Evolutionary conservation across 1,140 invertebrate genomes (phyloP).

Genomic region (Sarcophaga peregrina): DNA sequence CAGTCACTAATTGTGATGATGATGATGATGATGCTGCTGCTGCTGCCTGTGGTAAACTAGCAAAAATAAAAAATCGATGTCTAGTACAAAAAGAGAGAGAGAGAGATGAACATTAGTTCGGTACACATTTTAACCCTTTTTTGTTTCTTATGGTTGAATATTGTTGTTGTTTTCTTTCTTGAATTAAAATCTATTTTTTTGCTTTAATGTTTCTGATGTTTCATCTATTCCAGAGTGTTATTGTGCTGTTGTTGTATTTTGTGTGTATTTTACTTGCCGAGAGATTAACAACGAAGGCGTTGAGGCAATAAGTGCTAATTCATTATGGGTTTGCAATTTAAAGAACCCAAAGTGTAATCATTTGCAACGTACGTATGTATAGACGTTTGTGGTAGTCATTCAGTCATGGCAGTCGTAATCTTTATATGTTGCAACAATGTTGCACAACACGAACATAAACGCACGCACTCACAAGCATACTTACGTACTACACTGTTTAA

Average conservation of each 20-base stretch:
- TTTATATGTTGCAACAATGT: slow-evolving; percentile 13
- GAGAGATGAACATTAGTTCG: too few relatives aligned
- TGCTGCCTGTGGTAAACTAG: background rate
- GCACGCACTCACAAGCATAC: too few relatives aligned
- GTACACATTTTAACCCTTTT: too few relatives aligned
- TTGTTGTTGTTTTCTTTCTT: too few relatives aligned
- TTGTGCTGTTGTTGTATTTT: too few relatives aligned
- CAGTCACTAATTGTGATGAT: background rate
- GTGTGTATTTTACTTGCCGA: background rate
- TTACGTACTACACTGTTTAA: background rate
- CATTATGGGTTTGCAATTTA: background rate
- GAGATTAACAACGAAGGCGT: slow-evolving; percentile 23
- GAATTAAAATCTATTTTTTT: too few relatives aligned
- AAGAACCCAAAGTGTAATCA: background rate
- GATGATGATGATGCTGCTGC: background rate
- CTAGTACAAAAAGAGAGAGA: too few relatives aligned
- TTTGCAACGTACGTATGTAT: background rate
- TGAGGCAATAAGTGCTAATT: slow-evolving; percentile 21
- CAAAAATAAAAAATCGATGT: background rate
- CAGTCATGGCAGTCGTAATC: too few relatives aligned
- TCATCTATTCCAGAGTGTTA: too few relatives aligned
- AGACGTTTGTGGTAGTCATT: background rate
- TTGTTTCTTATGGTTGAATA: too few relatives aligned
- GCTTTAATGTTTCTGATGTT: too few relatives aligned
- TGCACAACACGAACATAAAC: background rate